Conservation (phyloP, 1,140 invertebrate species). For the Aphidius gifuensis region DNA sequence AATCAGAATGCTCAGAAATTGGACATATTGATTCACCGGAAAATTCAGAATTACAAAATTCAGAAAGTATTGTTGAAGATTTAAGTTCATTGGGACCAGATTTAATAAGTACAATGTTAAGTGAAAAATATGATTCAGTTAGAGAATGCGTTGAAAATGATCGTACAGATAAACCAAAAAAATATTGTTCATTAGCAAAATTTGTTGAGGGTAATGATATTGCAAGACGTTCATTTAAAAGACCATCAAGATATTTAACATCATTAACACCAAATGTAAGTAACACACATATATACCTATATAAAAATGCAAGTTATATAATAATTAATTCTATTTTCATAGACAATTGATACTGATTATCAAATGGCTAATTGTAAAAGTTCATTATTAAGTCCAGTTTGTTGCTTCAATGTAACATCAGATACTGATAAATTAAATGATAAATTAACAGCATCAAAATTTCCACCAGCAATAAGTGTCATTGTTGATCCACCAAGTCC, state of each 20-base stretch:
- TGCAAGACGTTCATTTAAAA: conserved; percentile 70
- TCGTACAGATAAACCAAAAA: conserved; percentile 54
- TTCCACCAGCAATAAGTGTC: conserved; percentile 47
- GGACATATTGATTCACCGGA: conserved; percentile 79
- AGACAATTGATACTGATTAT: neutral
- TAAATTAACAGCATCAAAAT: conserved; percentile 31
- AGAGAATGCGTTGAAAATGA: conserved; percentile 44
- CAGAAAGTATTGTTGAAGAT: conserved; percentile 73
- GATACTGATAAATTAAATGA: conserved; percentile 34
- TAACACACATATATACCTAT: neutral
- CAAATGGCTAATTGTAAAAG: conserved; percentile 28
- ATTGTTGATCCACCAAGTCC: conserved; percentile 53
- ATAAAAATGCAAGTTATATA: neutral
- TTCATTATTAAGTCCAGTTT: conserved; percentile 41
- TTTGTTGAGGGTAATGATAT: conserved; percentile 80
- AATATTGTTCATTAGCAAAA: conserved; percentile 71
- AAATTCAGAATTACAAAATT: conserved; percentile 69
- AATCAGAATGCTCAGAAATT: conserved; percentile 55
- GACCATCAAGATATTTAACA: conserved; percentile 31
- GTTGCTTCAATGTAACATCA: conserved; percentile 41
- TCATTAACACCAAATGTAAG: conserved; percentile 27
- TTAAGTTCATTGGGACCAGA: conserved; percentile 70
- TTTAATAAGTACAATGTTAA: conserved; percentile 61
- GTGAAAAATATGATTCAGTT: conserved; percentile 54
- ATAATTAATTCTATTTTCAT: too few relatives aligned